Conservation (phyloP, 2,888 invertebrate genomes). For the Pachycephus smyrnensis region DNA sequence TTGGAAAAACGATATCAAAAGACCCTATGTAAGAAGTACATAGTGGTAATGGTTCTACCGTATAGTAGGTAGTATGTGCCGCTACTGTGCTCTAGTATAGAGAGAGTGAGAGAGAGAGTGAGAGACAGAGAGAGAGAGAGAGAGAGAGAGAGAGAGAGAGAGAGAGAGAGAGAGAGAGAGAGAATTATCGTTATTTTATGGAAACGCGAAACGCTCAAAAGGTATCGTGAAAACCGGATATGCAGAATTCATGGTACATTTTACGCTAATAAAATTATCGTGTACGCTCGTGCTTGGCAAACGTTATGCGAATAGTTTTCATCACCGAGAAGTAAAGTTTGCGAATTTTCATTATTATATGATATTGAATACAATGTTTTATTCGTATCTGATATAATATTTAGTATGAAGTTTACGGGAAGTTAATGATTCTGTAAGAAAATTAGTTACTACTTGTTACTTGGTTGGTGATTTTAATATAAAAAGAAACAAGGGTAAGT, state of each 20-base stretch:
- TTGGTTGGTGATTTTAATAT: not conserved
- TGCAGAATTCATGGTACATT: not conserved
- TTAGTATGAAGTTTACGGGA: not conserved
- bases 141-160: conserved; percentile 13
- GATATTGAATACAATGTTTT: not conserved
- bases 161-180: conserved; percentile 19
- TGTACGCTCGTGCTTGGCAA: not conserved
- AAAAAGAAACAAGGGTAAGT: not conserved
- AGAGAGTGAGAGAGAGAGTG: conserved; percentile 21
- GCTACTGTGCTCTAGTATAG: not conserved
- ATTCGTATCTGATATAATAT: not conserved
- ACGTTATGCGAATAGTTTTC: not conserved
- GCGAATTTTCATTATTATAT: not conserved
- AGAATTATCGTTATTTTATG: conserved; percentile 8
- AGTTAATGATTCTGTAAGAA: not conserved
- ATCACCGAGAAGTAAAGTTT: not conserved
- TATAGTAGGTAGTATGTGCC: not conserved
- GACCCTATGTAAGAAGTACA: not conserved
- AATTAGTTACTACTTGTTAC: not conserved
- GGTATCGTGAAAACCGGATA: not conserved
- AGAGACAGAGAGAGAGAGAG: conserved; percentile 21
- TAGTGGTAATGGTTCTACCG: not conserved
- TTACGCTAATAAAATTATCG: not conserved
- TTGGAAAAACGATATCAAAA: not conserved
- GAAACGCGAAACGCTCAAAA: not conserved